Percentiles rank a stretch among this genome's conserved stretches.
These are phyloP conservation scores for Apostichopus japonicus DNA, from an alignment of 35 echinoderm and acorn worm species.

Conservation along the genomic window DNA sequence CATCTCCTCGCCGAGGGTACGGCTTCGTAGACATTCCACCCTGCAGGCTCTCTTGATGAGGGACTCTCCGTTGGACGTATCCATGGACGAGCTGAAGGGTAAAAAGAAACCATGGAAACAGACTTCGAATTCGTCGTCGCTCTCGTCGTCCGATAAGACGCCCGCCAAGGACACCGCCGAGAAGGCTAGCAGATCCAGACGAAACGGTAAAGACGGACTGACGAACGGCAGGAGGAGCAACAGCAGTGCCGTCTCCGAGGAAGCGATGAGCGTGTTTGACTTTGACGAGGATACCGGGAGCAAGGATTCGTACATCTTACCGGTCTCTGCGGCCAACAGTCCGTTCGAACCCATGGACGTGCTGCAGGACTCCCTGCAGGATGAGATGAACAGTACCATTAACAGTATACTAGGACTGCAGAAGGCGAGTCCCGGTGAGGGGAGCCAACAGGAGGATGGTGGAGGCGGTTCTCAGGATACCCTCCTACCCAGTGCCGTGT, in stretches of 20 bases:
- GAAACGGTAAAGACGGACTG: conserved; percentile 1
- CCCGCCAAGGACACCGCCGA: neutral
- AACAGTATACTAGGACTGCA: conserved; percentile 87
- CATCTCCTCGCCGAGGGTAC: conserved; percentile 24
- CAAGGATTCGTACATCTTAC: conserved; percentile 11
- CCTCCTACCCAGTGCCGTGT: conserved; percentile 43
- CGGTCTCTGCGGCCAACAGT: neutral
- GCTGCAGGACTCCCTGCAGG: conserved; percentile 62
- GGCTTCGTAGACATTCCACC: conserved; percentile 53
- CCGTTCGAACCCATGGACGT: conserved; percentile 26
- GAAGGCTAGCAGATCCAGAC: neutral
- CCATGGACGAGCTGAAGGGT: conserved; percentile 37
- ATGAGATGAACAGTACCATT: conserved; percentile 88
- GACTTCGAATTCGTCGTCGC: neutral
- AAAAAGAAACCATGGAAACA: conserved; percentile 38
- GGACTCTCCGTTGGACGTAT: conserved; percentile 40
- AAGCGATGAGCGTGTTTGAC: conserved; percentile 44
- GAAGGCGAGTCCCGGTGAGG: conserved; percentile 8
- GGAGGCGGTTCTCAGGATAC: neutral
- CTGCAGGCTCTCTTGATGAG: conserved; percentile 44
- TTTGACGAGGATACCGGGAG: conserved; percentile 44
- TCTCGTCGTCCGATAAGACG: neutral
- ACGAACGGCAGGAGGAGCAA: conserved; percentile 23
- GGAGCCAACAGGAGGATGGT: neutral
- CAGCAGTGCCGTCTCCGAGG: neutral